Base-by-base conservation (phyloP, 2,888 invertebrate species). In the Heliconius sara region DNA sequence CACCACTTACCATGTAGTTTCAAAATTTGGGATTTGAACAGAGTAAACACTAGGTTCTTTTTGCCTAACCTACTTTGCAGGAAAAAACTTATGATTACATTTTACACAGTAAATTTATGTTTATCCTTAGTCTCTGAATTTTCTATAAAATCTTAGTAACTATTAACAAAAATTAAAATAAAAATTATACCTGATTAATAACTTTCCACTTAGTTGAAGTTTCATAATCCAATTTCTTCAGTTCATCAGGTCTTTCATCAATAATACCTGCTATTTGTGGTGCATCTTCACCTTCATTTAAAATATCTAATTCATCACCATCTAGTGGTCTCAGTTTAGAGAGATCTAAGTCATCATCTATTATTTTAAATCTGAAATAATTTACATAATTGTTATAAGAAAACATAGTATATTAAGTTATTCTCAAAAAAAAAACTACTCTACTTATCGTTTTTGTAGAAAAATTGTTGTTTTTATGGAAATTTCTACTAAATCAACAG, bases 191-290 rank as follows among this genome's bases (percentile, higher is more conserved):
- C 91, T 95, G 91, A 85, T 89, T 94, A 22, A 95, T 87, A 74
- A 95, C 93, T 82, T 90, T 92, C 95, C 95, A 95, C 85, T 95
- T 95, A 0, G 94, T 91, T 74, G 89, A 92, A 27, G 89, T 91
- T 78, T 91, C 89, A 76, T 93, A 93, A 77, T 95, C 95, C 30
- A 92, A 82, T 78, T 92, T 93, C 78, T 86, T 91, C 16, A 97
- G 85, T 83, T 97, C 96, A 77, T 96, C 95, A 0, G 97, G 97
- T 84, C 97, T 90, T 72, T 99, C 98, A 89, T 99, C 99, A 74
- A 98, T 96, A 76, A 99, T 96, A 1, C 97, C 98, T 0, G 97
- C 99, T 83, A 99, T 97, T 90, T 97, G 97, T 0, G 99, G 99
- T 0, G 97, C 98, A 90, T 99, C 98, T 88, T 99, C 99, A 0